phyloP scores from a whole-genome alignment of 2,113 vertebrate genomes.

The Pseudorectes ferrugineus region DNA sequence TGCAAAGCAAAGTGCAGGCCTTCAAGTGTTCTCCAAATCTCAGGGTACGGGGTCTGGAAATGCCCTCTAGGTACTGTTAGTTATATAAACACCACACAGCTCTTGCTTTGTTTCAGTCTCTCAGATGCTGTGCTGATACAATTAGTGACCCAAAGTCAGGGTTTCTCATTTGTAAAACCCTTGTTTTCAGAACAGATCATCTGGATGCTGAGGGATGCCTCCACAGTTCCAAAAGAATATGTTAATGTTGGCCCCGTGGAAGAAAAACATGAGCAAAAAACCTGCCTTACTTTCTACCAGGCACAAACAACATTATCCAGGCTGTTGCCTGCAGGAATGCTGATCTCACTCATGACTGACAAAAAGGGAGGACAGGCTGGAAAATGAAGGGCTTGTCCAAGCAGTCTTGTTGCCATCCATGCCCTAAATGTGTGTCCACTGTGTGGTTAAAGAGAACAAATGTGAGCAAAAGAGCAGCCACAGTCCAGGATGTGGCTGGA shows the following conservation, averaged over 20 bases:
- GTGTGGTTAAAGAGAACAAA: neutral
- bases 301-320: neutral
- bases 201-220: neutral
- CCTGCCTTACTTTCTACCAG: neutral
- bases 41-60: neutral
- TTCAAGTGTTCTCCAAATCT: constrained; percentile 15
- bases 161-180: neutral
- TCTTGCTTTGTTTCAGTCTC: constrained; percentile 9
- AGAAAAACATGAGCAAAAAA: neutral
- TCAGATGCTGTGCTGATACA: neutral
- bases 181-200: constrained; percentile 1
- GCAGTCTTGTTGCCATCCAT: neutral
- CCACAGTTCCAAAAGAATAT: neutral
- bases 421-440: neutral
- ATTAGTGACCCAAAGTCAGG: neutral
- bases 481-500: fast-evolving
- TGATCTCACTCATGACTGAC: neutral
- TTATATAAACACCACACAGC: neutral
- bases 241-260: neutral
- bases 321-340: constrained; percentile 8
- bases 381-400: neutral
- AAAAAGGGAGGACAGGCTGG: neutral
- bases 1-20: constrained; percentile 24
- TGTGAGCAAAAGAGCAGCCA: fast-evolving
- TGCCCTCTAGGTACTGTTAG: neutral